These are phyloP conservation scores for Myotis yumanensis DNA, from an alignment of 2,113 vertebrate species.

Conservation along the genomic window DNA sequence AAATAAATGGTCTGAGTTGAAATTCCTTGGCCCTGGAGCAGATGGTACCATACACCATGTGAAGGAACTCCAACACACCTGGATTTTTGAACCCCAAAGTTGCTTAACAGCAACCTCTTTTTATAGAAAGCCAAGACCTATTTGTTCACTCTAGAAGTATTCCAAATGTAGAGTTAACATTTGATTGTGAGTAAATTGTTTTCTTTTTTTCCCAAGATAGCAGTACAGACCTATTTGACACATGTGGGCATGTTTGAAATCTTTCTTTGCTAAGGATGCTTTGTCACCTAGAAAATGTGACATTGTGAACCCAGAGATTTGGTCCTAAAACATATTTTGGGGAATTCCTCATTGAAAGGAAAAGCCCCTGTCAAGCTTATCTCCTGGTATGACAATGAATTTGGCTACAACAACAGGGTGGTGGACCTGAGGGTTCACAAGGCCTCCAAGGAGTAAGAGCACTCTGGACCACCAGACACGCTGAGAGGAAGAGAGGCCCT, in stretches of 20 bases:
- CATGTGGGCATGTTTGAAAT: not conserved
- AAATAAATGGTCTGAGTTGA: conserved; percentile 56
- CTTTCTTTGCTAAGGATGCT: not conserved
- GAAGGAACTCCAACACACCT: conserved; percentile 45
- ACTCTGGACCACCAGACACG: not conserved
- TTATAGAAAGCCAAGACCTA: not conserved
- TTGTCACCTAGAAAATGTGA: not conserved
- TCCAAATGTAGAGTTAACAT: not conserved
- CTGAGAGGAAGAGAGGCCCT: not conserved
- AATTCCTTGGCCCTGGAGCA: conserved; percentile 21
- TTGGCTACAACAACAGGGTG: not conserved
- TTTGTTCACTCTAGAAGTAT: not conserved
- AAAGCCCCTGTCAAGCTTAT: not conserved
- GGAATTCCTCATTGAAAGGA: not conserved
- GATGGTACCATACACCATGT: not conserved
- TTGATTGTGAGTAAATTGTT: not conserved
- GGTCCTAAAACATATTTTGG: not conserved
- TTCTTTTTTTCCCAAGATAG: not conserved
- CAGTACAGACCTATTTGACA: not conserved
- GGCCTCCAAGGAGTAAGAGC: not conserved
- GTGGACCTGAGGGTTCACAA: not conserved
- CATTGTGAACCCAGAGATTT: not conserved
- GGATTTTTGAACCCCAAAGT: not conserved
- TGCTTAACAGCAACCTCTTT: conserved; percentile 1
- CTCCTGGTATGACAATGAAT: not conserved